A percentile compares a stretch with the other conserved stretches of the same genome.
phyloP scores from a whole-genome alignment of 2,113 vertebrate genomes.

The Tautogolabrus adspersus region DNA sequence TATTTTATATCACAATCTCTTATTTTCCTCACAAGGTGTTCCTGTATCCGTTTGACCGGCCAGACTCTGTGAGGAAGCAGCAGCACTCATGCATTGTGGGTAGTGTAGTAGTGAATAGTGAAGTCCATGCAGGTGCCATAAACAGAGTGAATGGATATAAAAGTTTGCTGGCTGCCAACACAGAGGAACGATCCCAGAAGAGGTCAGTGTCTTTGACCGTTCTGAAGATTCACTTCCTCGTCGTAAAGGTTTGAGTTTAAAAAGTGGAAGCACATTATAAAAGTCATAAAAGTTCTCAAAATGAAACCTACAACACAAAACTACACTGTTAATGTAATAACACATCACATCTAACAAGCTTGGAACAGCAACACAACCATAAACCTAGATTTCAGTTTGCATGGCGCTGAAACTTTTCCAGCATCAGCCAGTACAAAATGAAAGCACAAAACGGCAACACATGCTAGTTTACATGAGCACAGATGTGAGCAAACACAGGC shows the following conservation, averaged over 20 bases:
- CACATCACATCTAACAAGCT: conserved; percentile 29
- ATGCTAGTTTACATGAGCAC: conserved; percentile 47
- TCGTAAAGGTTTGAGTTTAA: conserved; percentile 34
- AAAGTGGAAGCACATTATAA: conserved; percentile 38
- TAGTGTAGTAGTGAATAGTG: conserved; percentile 55
- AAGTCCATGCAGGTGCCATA: conserved; percentile 84
- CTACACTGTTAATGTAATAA: conserved; percentile 7
- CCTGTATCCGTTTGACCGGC: background rate
- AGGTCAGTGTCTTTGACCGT: conserved; percentile 12
- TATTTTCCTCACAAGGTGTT: background rate
- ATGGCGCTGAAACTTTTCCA: conserved; percentile 36
- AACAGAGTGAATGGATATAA: conserved; percentile 66
- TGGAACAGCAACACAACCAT: conserved; percentile 35
- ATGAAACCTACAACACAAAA: conserved; percentile 19
- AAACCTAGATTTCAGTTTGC: conserved; percentile 51
- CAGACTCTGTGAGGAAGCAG: conserved; percentile 46
- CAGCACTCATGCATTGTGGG: conserved; percentile 74
- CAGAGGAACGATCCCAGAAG: conserved; percentile 39
- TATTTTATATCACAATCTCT: background rate
- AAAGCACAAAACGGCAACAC: conserved; percentile 43
- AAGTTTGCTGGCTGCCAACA: conserved; percentile 82
- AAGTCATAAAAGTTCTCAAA: conserved; percentile 34
- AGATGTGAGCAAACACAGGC: background rate
- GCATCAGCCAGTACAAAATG: conserved; percentile 44
- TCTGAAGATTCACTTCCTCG: conserved; percentile 42